Evolutionary conservation across 2,797 vertebrate genomes (phyloP).

Genomic region (Cuniculus paca): DNA sequence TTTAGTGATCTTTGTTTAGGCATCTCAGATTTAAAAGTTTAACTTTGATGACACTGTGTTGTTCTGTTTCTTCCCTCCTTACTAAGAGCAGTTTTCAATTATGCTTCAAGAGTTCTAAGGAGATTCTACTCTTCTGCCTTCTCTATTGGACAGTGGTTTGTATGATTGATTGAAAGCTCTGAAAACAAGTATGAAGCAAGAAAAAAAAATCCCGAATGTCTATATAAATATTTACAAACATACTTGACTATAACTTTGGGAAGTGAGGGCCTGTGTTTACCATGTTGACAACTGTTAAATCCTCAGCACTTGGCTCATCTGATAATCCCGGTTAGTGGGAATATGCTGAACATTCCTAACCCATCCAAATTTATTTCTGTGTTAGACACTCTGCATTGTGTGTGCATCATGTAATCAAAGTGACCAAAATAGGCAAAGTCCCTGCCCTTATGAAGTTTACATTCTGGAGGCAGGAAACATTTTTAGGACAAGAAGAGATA

Average conservation of each 20-base stretch:
- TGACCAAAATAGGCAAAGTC: not conserved
- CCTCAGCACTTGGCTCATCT: not conserved
- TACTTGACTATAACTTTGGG: not conserved
- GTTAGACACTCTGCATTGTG: not conserved
- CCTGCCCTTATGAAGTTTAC: not conserved
- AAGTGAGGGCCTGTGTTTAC: not conserved
- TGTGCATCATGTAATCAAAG: not conserved
- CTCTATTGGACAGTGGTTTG: slow-evolving; percentile 54
- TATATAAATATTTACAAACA: slow-evolving; percentile 49
- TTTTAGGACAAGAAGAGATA: not conserved
- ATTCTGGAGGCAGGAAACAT: not conserved
- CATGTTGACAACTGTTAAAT: not conserved
- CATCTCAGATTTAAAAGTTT: slow-evolving; percentile 36
- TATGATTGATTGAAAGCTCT: not conserved
- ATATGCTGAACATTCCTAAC: not conserved
- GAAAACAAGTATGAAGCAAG: slow-evolving; percentile 38
- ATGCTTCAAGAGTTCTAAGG: slow-evolving; percentile 41
- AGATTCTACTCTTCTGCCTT: slow-evolving; percentile 33
- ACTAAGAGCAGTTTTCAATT: slow-evolving; percentile 55
- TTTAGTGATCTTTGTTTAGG: not conserved
- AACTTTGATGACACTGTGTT: not conserved
- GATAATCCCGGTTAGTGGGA: not conserved
- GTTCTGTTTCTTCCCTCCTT: not conserved
- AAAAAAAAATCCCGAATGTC: not conserved
- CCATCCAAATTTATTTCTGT: not conserved